phyloP scores from a whole-genome alignment of 2,113 vertebrate genomes.

The Peromyscus californicus region DNA sequence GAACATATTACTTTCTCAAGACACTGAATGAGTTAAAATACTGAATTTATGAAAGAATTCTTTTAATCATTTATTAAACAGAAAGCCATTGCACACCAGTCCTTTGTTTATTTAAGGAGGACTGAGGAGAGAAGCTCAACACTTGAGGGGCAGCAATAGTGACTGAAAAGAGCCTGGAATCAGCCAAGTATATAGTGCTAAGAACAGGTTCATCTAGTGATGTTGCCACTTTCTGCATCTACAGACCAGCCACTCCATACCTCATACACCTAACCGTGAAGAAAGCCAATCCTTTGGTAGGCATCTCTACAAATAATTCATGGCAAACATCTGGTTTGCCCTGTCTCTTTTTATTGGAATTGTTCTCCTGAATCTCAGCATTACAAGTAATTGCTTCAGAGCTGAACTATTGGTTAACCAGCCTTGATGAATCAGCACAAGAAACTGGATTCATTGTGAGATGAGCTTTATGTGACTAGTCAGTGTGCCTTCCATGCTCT shows the following conservation, averaged over 20 bases:
- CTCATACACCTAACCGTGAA: not conserved
- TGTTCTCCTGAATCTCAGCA: conserved; percentile 22
- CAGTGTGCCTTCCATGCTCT: not conserved
- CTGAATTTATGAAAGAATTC: not conserved
- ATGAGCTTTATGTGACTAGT: not conserved
- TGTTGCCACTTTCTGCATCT: not conserved
- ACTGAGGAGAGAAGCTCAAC: not conserved
- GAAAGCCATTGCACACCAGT: not conserved
- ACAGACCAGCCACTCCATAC: not conserved
- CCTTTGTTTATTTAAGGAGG: not conserved
- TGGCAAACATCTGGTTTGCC: conserved; percentile 28
- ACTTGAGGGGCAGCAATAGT: not conserved
- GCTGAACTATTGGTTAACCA: conserved; percentile 52
- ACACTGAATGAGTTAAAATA: conserved; percentile 20
- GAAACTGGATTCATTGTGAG: conserved; percentile 22
- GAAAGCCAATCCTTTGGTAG: not conserved
- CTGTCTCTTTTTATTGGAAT: conserved; percentile 55
- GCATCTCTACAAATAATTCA: conserved; percentile 7
- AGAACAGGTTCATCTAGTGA: not conserved
- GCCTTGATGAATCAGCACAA: conserved; percentile 63
- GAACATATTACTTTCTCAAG: not conserved
- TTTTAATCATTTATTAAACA: not conserved
- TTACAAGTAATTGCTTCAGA: conserved; percentile 60
- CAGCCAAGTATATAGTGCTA: not conserved
- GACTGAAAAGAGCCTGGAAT: not conserved